These are phyloP conservation scores for Galerucella calmariensis DNA, from an alignment of 2,888 invertebrate genomes.

Conservation along the genomic window DNA sequence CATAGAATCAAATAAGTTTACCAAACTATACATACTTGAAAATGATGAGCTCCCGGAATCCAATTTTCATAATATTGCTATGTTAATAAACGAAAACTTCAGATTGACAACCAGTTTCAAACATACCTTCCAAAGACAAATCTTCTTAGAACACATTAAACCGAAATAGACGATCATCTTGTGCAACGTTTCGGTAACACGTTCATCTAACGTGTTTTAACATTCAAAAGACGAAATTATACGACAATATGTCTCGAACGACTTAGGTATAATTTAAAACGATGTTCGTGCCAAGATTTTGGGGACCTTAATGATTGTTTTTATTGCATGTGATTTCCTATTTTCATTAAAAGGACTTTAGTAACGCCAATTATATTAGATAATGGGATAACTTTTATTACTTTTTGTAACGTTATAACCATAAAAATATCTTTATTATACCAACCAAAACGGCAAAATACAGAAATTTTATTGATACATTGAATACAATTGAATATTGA, in stretches of 20 bases:
- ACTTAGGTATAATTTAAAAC: slow-evolving; percentile 13
- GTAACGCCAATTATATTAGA: not conserved
- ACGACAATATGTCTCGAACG: slow-evolving; percentile 26
- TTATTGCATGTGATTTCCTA: slow-evolving; percentile 20
- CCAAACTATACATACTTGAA: too few species aligned
- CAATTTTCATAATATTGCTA: too few species aligned
- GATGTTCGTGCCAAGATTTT: slow-evolving; percentile 15
- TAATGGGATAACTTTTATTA: slow-evolving; percentile 5
- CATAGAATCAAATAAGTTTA: too few species aligned
- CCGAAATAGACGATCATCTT: slow-evolving; percentile 3
- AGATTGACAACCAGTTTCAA: not conserved
- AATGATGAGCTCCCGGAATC: too few species aligned
- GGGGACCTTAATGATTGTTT: slow-evolving; percentile 14
- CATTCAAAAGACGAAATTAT: slow-evolving; percentile 28
- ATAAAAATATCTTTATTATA: not conserved
- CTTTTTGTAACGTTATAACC: not conserved
- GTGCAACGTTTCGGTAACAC: slow-evolving; percentile 12
- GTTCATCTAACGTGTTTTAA: slow-evolving; percentile 27
- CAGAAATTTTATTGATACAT: not conserved
- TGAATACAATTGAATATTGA: not conserved
- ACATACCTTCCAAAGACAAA: not conserved
- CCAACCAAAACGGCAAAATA: not conserved
- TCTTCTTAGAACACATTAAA: not conserved
- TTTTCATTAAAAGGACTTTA: slow-evolving; percentile 14
- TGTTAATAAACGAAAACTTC: not conserved